phyloP scores from a whole-genome alignment of 2,797 vertebrate species.

The Taenioides sp. region DNA sequence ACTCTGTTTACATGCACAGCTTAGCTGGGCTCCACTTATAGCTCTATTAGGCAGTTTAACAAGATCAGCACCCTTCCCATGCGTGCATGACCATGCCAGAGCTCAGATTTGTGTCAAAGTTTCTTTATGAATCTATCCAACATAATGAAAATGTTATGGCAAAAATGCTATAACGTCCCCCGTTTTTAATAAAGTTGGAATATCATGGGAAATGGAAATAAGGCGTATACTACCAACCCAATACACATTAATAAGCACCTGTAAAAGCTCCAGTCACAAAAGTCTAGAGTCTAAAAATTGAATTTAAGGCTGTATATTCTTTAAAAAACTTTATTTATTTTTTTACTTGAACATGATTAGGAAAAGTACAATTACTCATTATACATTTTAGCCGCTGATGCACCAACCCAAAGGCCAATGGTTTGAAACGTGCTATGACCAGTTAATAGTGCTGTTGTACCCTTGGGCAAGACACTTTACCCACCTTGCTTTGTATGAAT shows the following conservation, averaged over 20 bases:
- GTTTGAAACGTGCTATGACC: no score
- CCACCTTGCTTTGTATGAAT: no score
- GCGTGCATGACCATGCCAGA: not conserved
- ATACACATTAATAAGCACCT: not conserved
- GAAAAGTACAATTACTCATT: not conserved
- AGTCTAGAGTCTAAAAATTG: not conserved
- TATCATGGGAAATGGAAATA: not conserved
- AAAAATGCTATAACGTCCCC: not conserved
- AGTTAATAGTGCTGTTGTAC: no score
- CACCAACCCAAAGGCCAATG: not conserved
- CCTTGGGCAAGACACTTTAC: no score
- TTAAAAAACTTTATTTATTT: no score
- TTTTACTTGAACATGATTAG: no score
- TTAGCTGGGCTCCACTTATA: conserved; percentile 1
- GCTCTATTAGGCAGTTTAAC: conserved; percentile 6
- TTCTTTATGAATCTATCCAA: not conserved
- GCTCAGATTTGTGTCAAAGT: not conserved
- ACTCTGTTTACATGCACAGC: conserved; percentile 6
- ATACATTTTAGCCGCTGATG: not conserved
- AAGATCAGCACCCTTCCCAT: not conserved
- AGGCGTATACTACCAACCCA: no score
- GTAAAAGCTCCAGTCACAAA: not conserved
- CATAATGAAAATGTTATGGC: not conserved
- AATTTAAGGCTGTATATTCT: not conserved
- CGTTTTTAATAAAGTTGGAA: not conserved